Conservation (phyloP, 2,113 vertebrate species). For the human (Homo sapiens) region DNA sequence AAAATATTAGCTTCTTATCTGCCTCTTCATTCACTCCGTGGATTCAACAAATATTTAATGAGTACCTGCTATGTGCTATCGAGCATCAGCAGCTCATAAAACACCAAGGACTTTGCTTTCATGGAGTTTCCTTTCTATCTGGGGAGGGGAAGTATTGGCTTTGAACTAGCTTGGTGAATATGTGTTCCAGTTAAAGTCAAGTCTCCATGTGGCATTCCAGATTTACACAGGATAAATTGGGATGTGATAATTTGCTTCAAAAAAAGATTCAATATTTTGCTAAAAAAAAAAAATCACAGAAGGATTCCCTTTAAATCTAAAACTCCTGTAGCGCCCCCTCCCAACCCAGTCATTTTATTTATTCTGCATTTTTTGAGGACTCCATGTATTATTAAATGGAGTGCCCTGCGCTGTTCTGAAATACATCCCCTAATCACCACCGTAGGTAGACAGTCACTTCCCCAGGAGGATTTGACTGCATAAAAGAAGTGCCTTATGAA, state of each 20-base stretch:
- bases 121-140: slow-evolving; percentile 49
- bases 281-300: slow-evolving; percentile 64
- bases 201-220: slow-evolving; percentile 74
- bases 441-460: neutral
- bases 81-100: neutral
- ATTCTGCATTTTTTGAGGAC: slow-evolving; percentile 29
- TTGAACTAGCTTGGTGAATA: slow-evolving; percentile 53
- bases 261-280: slow-evolving; percentile 74
- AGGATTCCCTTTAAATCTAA: slow-evolving; percentile 76
- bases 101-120: neutral
- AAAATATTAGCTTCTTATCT: neutral
- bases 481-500: neutral
- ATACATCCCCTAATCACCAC: neutral
- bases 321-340: neutral
- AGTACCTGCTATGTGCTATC: neutral
- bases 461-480: neutral
- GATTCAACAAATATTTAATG: neutral
- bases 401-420: neutral
- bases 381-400: neutral
- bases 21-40: neutral
- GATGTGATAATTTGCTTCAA: slow-evolving; percentile 77
- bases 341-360: slow-evolving; percentile 33
- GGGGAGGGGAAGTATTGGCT: slow-evolving; percentile 39
- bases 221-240: slow-evolving; percentile 75
- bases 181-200: slow-evolving; percentile 72